Evolutionary conservation across 2,797 vertebrate genomes (phyloP), one percentile per base, ranked within the genome.

Genomic region (Tachyglossus aculeatus): DNA sequence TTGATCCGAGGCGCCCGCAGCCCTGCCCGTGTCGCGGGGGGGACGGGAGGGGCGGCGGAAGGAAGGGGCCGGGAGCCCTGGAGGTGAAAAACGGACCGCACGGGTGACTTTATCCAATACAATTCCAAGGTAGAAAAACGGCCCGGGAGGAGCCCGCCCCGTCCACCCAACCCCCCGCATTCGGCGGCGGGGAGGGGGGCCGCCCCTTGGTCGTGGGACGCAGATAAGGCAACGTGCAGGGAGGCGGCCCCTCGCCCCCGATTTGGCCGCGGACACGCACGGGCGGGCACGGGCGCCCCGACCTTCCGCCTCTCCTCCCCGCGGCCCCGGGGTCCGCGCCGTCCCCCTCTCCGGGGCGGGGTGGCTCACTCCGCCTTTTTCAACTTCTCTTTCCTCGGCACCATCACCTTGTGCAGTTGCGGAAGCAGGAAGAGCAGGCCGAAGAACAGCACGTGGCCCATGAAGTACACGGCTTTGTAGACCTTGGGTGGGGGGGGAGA

Each of bases 381-480:
- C 83, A 92, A 82, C 77, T 93, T 94, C 47, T 93, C 92, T 91
- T 94, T 97, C 75, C 66, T 93, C 88, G 96, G 96, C 93, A 98
- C 96, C 84, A 98, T 77, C 64, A 66, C 88, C 93, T 92, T 96
- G 73, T 92, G 95, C 64, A 97, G 65, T 81, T 95, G 94, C 87
- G 97, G 96, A 85, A 97, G 53, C 82, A 84, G 85, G 76, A 98
- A 71, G 74, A 92, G 92, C 74, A 91, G 86, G 61, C 81, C 78
- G 51, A 98, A 78, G 92, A 97, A 98, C 80, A 96, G 91, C 53
- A 96, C 19, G 0, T 99, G 98, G 80, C 98, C 97, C 0, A 92
- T 81, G 86, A 97, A 99, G 88, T 98, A 98, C 74, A 98, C 0
- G 21, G 97, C 98, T 25, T 70, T 94, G 88, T 98, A 98, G 71